Percentiles rank a stretch among this genome's conserved stretches.
These are phyloP conservation scores for Sylvilagus bachmani DNA, from an alignment of 2,113 vertebrate species.

Conservation along the genomic window DNA sequence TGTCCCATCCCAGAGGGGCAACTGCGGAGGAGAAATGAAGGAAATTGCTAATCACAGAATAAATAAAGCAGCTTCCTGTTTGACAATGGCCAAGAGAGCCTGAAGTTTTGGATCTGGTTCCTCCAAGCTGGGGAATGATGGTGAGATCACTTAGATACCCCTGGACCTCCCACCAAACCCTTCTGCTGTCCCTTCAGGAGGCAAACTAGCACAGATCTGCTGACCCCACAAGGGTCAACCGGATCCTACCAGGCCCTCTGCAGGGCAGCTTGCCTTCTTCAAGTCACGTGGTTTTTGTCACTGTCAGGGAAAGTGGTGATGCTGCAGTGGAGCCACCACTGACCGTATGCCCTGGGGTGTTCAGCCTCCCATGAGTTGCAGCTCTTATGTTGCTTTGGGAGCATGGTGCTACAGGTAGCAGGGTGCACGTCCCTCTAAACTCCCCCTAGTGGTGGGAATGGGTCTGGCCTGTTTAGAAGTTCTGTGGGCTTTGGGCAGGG, in stretches of 20 bases:
- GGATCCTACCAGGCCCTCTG: too few species aligned
- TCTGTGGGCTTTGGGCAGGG: neutral
- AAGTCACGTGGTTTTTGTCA: accelerated
- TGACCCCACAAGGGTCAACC: neutral
- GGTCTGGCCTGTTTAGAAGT: neutral
- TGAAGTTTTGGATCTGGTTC: neutral
- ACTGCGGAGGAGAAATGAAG: neutral
- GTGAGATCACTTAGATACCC: neutral
- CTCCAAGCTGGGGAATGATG: neutral
- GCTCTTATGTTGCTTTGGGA: too few species aligned
- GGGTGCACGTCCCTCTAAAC: neutral
- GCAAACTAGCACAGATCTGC: neutral
- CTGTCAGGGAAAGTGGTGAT: accelerated
- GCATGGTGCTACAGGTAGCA: neutral
- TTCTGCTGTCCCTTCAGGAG: neutral
- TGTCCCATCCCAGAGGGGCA: neutral
- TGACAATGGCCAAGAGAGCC: accelerated
- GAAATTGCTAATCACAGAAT: neutral
- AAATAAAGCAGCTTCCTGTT: neutral
- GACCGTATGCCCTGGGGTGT: accelerated
- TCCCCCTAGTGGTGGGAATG: neutral
- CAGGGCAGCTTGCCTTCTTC: neutral
- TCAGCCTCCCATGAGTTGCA: neutral
- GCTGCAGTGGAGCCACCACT: accelerated
- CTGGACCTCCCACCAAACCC: neutral